These are phyloP conservation scores for Nyctereutes procyonoides DNA, from an alignment of 2,113 vertebrate genomes.

Conservation along the genomic window DNA sequence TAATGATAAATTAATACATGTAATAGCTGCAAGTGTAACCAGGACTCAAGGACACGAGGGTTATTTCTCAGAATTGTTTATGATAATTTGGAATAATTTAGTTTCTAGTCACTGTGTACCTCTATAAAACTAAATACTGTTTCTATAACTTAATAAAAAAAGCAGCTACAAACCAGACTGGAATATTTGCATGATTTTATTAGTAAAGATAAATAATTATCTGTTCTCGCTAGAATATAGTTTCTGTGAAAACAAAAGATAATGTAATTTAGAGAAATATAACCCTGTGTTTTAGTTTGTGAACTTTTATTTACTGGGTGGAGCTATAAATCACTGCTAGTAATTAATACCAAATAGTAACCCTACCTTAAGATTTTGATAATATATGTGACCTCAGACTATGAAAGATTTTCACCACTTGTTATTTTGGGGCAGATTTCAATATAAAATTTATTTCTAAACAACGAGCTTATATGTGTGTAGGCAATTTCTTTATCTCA, in stretches of 20 bases:
- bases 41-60: neutral
- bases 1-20: neutral
- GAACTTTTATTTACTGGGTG: neutral
- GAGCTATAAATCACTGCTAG: neutral
- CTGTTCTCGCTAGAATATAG: neutral
- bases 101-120: neutral
- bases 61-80: constrained; percentile 26
- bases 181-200: constrained; percentile 34
- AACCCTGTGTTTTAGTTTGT: neutral
- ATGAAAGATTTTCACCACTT: neutral
- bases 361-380: neutral
- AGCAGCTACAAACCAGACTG: neutral
- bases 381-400: neutral
- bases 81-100: constrained; percentile 52
- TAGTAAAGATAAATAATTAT: neutral
- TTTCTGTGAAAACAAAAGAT: neutral
- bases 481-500: neutral
- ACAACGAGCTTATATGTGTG: neutral
- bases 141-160: constrained; percentile 5
- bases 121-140: neutral
- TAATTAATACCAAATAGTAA: neutral
- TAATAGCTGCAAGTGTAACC: neutral
- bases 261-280: neutral
- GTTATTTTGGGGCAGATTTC: neutral
- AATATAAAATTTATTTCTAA: neutral